phyloP scores from a whole-genome alignment of 2,797 vertebrate genomes.

The Catharus ustulatus region DNA sequence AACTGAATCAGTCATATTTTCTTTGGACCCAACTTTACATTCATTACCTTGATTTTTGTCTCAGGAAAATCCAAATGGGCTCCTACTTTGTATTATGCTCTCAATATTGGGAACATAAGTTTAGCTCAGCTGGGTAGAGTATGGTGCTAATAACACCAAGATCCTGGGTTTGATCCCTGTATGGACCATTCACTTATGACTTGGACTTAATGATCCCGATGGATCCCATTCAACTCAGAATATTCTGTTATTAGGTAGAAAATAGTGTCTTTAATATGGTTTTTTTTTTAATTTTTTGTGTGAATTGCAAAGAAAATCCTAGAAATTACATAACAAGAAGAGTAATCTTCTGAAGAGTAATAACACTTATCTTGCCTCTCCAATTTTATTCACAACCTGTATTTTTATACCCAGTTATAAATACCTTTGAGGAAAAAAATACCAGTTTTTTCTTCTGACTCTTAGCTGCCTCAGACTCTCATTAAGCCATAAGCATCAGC shows the following conservation, averaged over 20 bases:
- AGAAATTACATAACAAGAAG: not conserved
- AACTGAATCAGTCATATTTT: not conserved
- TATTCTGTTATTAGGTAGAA: not conserved
- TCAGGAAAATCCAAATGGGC: not conserved
- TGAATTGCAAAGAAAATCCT: not conserved
- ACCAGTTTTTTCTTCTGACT: not conserved
- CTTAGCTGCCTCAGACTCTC: not conserved
- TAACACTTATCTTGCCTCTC: not conserved
- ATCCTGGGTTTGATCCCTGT: not conserved
- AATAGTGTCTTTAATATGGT: not conserved
- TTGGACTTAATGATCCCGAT: not conserved
- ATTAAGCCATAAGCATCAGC: not conserved
- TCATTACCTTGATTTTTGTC: not conserved
- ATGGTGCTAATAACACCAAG: not conserved
- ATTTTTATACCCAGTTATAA: not conserved
- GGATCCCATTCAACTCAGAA: not conserved
- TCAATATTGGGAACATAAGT: not conserved
- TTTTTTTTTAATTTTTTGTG: not conserved
- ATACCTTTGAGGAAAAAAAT: not conserved
- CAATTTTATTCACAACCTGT: not conserved
- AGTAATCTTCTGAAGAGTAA: not conserved
- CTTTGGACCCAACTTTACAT: not conserved
- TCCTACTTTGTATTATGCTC: not conserved
- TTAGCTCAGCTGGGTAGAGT: not conserved
- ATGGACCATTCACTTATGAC: not conserved